phyloP scores from a whole-genome alignment of 2,797 vertebrate species.

The Pseudotriccus pelzelni region DNA sequence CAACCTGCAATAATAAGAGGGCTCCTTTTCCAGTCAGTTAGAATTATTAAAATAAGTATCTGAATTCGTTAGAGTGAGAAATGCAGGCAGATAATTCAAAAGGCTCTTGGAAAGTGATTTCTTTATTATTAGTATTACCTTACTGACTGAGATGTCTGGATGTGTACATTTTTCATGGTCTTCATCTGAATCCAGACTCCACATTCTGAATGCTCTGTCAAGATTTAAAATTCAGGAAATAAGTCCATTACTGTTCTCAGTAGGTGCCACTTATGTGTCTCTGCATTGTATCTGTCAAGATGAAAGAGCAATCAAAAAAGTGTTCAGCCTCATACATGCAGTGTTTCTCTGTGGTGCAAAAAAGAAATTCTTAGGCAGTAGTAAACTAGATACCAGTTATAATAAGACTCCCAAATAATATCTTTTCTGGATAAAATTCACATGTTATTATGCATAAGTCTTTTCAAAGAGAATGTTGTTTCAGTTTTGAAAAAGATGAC shows the following conservation, averaged over 20 bases:
- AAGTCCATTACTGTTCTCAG: slow-evolving; percentile 54
- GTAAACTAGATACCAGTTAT: background rate
- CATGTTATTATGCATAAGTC: background rate
- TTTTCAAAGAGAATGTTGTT: background rate
- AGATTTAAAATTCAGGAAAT: slow-evolving; percentile 62
- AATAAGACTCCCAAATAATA: background rate
- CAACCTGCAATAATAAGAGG: background rate
- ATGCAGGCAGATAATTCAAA: background rate
- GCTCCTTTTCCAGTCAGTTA: background rate
- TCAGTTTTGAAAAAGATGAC: background rate
- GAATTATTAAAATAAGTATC: background rate
- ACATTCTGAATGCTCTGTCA: slow-evolving; percentile 23
- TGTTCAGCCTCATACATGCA: background rate
- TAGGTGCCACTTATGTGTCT: slow-evolving; percentile 40
- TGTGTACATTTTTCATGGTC: slow-evolving; percentile 49
- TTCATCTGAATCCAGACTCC: slow-evolving; percentile 56
- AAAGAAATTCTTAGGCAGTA: background rate
- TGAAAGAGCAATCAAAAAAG: slow-evolving; percentile 16
- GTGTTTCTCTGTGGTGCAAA: background rate
- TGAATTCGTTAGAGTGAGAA: background rate
- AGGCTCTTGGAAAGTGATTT: background rate
- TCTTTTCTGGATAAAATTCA: background rate
- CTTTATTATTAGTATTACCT: background rate
- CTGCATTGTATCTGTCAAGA: slow-evolving; percentile 32
- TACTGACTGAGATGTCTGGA: slow-evolving; percentile 34